phyloP scores from a whole-genome alignment of 2,797 vertebrate genomes.

The Pelobates cultripes region DNA sequence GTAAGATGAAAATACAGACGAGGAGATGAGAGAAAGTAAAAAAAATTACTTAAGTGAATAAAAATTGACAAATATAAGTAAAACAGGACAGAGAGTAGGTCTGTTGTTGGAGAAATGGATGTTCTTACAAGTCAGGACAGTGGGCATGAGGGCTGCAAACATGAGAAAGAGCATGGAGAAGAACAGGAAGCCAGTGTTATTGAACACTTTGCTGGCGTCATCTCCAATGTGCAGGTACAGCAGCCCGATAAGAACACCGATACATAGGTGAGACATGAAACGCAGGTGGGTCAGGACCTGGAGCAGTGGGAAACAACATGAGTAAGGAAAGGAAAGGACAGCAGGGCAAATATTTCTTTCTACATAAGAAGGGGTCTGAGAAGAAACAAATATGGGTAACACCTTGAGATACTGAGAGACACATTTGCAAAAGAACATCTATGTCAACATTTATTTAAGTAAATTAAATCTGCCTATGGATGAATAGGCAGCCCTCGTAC shows the following conservation, averaged over 20 bases:
- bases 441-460: not conserved
- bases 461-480: not conserved
- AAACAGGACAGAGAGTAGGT: not conserved
- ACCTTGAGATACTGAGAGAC: not conserved
- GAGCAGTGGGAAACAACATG: conserved; percentile 21
- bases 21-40: too few species aligned
- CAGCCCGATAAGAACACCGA: conserved; percentile 93
- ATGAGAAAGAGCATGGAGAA: conserved; percentile 99
- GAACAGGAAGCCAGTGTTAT: conserved; percentile 98
- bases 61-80: not conserved
- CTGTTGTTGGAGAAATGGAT: not conserved
- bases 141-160: conserved; percentile 97
- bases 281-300: conserved; percentile 95
- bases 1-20: too few species aligned
- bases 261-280: conserved; percentile 91
- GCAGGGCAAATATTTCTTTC: not conserved
- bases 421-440: not conserved
- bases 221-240: conserved; percentile 96
- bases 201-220: conserved; percentile 96
- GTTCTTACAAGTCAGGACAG: conserved; percentile 93
- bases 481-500: too few species aligned
- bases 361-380: not conserved
- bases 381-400: not conserved
- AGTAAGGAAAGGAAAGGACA: not conserved
- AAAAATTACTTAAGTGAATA: too few species aligned